Evolutionary conservation across 2,113 vertebrate genomes (phyloP).

Genomic region (Anarhynchus alexandrinus): DNA sequence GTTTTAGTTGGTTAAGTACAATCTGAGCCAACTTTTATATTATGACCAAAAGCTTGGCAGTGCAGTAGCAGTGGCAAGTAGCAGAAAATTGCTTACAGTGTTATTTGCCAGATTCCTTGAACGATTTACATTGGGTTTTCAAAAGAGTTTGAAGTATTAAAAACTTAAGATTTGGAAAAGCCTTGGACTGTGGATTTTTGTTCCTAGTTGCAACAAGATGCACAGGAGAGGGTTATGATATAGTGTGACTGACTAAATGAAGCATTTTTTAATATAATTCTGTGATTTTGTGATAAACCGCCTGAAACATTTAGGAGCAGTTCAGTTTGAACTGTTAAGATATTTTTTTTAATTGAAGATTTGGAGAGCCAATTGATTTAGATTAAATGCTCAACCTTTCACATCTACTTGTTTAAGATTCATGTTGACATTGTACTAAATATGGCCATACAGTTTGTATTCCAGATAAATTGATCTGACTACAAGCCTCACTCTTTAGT

Average conservation of each 20-base stretch:
- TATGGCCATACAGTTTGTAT: slow-evolving; percentile 74
- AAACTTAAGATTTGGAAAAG: slow-evolving; percentile 27
- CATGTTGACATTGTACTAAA: slow-evolving; percentile 59
- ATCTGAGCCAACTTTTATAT: slow-evolving; percentile 79
- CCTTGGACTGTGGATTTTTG: background rate
- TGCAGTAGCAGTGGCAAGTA: slow-evolving; percentile 76
- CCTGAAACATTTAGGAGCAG: slow-evolving; percentile 18
- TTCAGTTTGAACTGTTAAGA: slow-evolving; percentile 16
- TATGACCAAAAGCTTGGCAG: slow-evolving; percentile 82
- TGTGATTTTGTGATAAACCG: background rate
- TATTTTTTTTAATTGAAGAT: slow-evolving; percentile 31
- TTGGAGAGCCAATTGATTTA: slow-evolving; percentile 19
- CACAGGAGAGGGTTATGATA: background rate
- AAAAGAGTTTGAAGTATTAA: slow-evolving; percentile 9
- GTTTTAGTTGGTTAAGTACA: slow-evolving; percentile 80
- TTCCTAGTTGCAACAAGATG: slow-evolving; percentile 21
- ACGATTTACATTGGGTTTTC: slow-evolving; percentile 4
- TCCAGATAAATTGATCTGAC: slow-evolving; percentile 86
- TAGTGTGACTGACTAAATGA: slow-evolving; percentile 1
- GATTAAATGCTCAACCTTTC: background rate
- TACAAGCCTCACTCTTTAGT: slow-evolving; percentile 79
- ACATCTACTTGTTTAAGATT: slow-evolving; percentile 52
- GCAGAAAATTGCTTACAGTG: slow-evolving; percentile 82
- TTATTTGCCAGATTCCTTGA: slow-evolving; percentile 78
- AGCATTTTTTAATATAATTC: slow-evolving; percentile 32